phyloP scores from a whole-genome alignment of 1,140 invertebrate genomes.

The Panulirus ornatus region DNA sequence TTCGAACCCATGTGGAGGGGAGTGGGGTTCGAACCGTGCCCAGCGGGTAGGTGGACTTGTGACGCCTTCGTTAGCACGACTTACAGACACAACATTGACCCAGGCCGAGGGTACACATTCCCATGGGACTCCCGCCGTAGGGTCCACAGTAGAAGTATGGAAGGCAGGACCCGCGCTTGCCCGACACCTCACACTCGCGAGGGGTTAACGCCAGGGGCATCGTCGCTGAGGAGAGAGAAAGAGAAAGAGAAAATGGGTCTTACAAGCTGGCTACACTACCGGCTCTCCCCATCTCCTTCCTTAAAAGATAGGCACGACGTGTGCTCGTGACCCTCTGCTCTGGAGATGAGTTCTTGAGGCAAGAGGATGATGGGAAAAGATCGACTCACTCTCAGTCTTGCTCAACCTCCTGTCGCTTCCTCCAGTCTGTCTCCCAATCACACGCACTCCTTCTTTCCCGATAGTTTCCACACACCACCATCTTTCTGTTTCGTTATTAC shows the following conservation, averaged over 20 bases:
- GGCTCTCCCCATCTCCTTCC: no score
- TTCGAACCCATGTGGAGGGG: no score
- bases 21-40: no score
- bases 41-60: no score
- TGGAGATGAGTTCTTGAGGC: no score
- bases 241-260: constrained; percentile 10
- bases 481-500: no score
- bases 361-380: no score
- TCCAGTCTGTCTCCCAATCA: background rate
- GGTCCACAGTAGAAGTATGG: background rate
- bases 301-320: no score
- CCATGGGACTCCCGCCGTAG: background rate
- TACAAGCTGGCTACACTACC: background rate
- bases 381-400: no score
- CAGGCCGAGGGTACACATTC: background rate
- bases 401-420: background rate
- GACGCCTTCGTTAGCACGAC: no score
- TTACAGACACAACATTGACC: background rate
- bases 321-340: no score
- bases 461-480: no score
- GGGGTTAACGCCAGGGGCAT: background rate
- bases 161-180: background rate
- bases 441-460: background rate
- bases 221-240: constrained; percentile 7
- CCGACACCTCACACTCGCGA: background rate